These are phyloP conservation scores for Lepus timidus DNA, from an alignment of 2,113 vertebrate genomes.

Conservation along the genomic window DNA sequence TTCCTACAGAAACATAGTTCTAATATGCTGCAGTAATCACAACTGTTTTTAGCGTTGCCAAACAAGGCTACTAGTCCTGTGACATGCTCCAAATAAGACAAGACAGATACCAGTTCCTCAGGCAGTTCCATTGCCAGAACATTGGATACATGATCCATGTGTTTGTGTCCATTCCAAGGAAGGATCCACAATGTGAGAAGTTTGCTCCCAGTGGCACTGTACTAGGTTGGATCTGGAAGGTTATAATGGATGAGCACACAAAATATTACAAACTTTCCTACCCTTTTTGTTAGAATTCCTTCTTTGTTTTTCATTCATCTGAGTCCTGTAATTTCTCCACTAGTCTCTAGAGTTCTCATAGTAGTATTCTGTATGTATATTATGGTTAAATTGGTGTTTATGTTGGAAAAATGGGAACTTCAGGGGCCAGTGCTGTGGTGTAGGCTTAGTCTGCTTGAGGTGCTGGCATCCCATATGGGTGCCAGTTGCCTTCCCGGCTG, in stretches of 20 bases:
- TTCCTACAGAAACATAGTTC: not conserved
- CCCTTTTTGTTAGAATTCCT: not conserved
- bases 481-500: too few relatives aligned
- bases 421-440: too few relatives aligned
- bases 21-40: not conserved
- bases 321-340: not conserved
- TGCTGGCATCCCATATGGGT: too few relatives aligned
- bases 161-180: not conserved
- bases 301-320: not conserved
- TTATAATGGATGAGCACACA: not conserved
- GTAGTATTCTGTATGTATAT: not conserved
- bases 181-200: not conserved
- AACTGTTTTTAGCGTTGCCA: not conserved
- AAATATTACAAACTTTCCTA: not conserved
- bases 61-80: not conserved
- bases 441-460: too few relatives aligned
- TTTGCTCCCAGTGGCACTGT: not conserved
- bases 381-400: too few relatives aligned
- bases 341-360: not conserved
- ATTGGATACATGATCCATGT: not conserved
- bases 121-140: not conserved
- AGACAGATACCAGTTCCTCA: not conserved
- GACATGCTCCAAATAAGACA: not conserved
- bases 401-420: too few relatives aligned
- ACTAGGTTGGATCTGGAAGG: not conserved